Base-by-base conservation (phyloP, 2,113 vertebrate genomes). In the Turnix velox region DNA sequence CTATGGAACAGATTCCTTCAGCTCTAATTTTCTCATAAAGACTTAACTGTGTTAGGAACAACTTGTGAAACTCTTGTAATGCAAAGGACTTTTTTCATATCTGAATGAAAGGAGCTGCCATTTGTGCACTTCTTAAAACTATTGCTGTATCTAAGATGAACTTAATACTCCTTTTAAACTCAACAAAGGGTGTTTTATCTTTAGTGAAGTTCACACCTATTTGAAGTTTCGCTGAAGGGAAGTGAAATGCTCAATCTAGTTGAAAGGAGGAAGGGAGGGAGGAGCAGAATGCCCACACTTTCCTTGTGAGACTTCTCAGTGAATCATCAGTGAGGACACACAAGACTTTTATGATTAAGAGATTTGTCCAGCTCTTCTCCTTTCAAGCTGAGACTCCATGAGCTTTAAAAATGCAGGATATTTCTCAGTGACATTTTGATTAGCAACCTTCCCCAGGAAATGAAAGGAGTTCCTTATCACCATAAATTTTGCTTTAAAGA, bases 41-140 rank as follows among this genome's bases (percentile, higher is more conserved):
- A 45, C 37, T 87, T 48, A 83, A 6, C 3, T 3, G 0, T 57
- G 14, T 54, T 45, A 80, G 20, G 25, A 88, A 42, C 13, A 57
- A 7, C 10, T 80, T 80, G 37, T 40, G 76, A 80, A 86, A 13
- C 11, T 68, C 18, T 67, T 71, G 37, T 76, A 18, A 4, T 18
- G 46, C 0, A 0, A 77, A 37, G 31, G n/a, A 46, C n/a, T 37
- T 84, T 40, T 40, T n/a, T 77, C 51, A 73, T 9, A 37, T 45
- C 55, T 62, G 18, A 11, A 16, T 62, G 39, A 66, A 72, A 61
- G 49, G 23, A 55, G 4, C 18, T 68, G 52, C 57, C 31, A n/a
- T 48, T 30, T 51, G 8, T 57, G 39, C 31, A 27, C 28, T 57
- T 75, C 84, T 83, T 81, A n/a, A 94, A 31, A 17, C 11, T 25